phyloP scores from a whole-genome alignment of 2,888 invertebrate genomes.

The Acrobasis repandana region DNA sequence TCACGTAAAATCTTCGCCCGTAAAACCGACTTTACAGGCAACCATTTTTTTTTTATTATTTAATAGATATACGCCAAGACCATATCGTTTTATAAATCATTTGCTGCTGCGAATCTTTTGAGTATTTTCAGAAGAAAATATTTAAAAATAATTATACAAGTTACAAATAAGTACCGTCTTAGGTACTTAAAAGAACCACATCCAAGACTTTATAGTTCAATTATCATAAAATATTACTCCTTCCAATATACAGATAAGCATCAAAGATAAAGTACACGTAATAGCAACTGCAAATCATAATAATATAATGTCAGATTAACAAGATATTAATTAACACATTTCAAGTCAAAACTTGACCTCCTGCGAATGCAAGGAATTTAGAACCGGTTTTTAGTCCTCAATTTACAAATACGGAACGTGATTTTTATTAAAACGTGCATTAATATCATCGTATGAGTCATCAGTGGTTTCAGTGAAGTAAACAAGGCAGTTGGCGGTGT shows the following conservation, averaged over 20 bases:
- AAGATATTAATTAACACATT: constrained; percentile 19
- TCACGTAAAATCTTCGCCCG: no score
- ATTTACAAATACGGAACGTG: constrained; percentile 17
- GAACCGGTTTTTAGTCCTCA: constrained; percentile 11
- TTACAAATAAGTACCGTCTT: no score
- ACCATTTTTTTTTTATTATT: no score
- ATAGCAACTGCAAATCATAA: not conserved
- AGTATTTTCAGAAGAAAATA: no score
- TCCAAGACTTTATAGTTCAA: no score
- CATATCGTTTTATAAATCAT: not conserved
- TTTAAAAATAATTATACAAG: no score
- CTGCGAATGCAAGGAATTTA: constrained; percentile 17
- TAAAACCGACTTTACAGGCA: no score
- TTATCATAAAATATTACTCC: no score
- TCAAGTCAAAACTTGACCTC: constrained; percentile 12
- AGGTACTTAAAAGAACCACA: no score
- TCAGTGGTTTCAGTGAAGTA: not conserved
- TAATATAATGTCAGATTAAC: constrained; percentile 7
- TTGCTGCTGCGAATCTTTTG: no score
- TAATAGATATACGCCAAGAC: no score
- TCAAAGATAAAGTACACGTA: not conserved
- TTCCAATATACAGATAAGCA: no score
- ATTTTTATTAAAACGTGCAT: constrained; percentile 13
- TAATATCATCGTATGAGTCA: not conserved
- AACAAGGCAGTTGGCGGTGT: not conserved